Percentiles rank a stretch among this genome's conserved stretches.
Conservation (phyloP, 1,140 invertebrate species). For the Rhyacophila brunnea region DNA sequence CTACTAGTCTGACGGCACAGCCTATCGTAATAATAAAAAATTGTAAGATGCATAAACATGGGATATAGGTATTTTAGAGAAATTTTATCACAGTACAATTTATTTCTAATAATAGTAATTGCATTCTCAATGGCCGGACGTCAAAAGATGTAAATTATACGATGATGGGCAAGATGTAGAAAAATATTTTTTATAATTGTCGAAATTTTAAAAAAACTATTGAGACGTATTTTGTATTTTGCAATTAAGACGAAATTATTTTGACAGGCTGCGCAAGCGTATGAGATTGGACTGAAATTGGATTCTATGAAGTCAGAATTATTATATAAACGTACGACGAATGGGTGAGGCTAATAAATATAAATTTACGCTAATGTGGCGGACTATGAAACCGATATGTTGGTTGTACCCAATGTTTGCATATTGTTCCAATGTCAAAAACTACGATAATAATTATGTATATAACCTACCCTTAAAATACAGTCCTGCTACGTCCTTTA, state of each 20-base stretch:
- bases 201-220: slow-evolving; percentile 2
- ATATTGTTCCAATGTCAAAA: slow-evolving; percentile 8
- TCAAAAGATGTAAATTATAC: slow-evolving; percentile 13
- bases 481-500: not conserved
- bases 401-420: slow-evolving; percentile 28
- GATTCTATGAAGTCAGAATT: not conserved
- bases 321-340: too few relatives aligned
- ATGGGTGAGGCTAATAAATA: slow-evolving; percentile 11
- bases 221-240: slow-evolving; percentile 24
- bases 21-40: not conserved
- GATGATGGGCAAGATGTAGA: slow-evolving; percentile 18
- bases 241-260: slow-evolving; percentile 5
- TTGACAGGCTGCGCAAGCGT: slow-evolving; percentile 10
- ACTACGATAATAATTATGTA: slow-evolving; percentile 7
- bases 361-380: slow-evolving; percentile 13
- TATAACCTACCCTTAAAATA: slow-evolving; percentile 20
- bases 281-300: not conserved
- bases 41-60: slow-evolving; percentile 5
- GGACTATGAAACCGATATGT: slow-evolving; percentile 32
- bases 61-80: not conserved
- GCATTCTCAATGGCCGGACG: slow-evolving; percentile 21
- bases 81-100: slow-evolving; percentile 16
- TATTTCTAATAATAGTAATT: slow-evolving; percentile 9
- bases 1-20: not conserved
- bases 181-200: slow-evolving; percentile 22